Evolutionary conservation across 2,797 vertebrate species (phyloP).

Genomic region (Acomys russatus): DNA sequence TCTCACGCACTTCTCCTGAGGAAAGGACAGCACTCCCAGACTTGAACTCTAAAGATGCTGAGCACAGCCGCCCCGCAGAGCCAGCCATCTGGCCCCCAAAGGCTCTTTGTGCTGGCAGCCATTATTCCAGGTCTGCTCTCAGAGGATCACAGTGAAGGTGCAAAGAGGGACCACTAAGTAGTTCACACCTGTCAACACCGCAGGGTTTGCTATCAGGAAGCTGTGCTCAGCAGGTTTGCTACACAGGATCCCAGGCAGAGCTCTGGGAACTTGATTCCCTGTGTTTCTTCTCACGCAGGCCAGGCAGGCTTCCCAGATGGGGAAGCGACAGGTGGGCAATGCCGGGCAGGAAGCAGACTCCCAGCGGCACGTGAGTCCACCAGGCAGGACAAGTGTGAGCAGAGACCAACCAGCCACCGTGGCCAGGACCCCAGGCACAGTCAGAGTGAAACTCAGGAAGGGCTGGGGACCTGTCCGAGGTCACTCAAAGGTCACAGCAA

Average conservation of each 20-base stretch:
- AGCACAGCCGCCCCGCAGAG: conserved; percentile 32
- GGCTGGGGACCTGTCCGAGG: neutral
- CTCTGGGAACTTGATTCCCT: neutral
- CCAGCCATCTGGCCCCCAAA: conserved; percentile 53
- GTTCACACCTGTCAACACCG: conserved; percentile 51
- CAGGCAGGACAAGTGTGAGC: neutral
- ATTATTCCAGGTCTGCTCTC: conserved; percentile 35
- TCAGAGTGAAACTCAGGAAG: neutral
- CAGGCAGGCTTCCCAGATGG: neutral
- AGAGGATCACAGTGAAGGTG: conserved; percentile 61
- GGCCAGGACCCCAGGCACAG: neutral
- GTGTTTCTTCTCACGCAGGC: neutral
- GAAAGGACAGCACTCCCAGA: neutral
- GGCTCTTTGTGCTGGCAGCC: conserved; percentile 39
- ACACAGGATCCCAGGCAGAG: neutral
- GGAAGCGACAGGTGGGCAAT: neutral
- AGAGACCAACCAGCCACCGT: neutral
- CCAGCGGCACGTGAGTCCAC: neutral
- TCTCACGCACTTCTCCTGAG: neutral
- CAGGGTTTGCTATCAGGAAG: neutral
- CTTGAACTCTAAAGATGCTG: conserved; percentile 26
- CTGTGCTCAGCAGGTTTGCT: neutral
- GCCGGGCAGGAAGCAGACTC: neutral
- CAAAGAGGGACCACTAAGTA: conserved; percentile 61
- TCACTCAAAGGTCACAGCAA: neutral